These are phyloP conservation scores for Picus viridis DNA, from an alignment of 2,797 vertebrate genomes.

Conservation along the genomic window DNA sequence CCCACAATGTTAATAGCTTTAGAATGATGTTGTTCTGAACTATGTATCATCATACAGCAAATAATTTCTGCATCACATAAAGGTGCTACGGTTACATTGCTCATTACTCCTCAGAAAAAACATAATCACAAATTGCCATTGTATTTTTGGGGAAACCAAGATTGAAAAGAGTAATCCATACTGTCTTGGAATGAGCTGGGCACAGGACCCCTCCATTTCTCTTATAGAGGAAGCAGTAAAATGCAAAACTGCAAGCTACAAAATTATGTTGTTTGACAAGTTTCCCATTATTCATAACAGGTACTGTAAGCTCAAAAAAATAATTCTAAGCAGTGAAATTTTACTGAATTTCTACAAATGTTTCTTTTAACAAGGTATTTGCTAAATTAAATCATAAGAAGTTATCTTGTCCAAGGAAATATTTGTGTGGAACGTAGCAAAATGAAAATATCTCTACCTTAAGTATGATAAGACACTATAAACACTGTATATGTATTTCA, in stretches of 20 bases:
- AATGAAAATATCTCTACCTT: not conserved
- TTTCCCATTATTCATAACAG: fast-evolving
- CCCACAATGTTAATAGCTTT: not conserved
- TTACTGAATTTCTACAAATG: not conserved
- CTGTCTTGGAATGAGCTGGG: not conserved
- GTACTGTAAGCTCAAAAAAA: not conserved
- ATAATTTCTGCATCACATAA: not conserved
- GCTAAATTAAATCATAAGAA: not conserved
- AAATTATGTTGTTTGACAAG: not conserved
- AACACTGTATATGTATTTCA: not conserved
- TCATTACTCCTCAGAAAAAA: not conserved
- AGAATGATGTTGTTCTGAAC: not conserved
- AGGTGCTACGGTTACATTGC: not conserved
- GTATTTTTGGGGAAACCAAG: not conserved
- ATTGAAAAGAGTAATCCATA: fast-evolving
- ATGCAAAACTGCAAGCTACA: not conserved
- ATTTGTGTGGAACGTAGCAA: not conserved
- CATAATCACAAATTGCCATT: not conserved
- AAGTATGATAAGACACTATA: not conserved
- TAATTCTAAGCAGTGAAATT: not conserved
- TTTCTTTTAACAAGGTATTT: not conserved
- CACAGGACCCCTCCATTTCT: fast-evolving
- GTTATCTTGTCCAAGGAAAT: not conserved
- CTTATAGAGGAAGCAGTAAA: not conserved
- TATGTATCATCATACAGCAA: not conserved